phyloP scores from a whole-genome alignment of 2,113 vertebrate species.

The Corvus hawaiiensis region DNA sequence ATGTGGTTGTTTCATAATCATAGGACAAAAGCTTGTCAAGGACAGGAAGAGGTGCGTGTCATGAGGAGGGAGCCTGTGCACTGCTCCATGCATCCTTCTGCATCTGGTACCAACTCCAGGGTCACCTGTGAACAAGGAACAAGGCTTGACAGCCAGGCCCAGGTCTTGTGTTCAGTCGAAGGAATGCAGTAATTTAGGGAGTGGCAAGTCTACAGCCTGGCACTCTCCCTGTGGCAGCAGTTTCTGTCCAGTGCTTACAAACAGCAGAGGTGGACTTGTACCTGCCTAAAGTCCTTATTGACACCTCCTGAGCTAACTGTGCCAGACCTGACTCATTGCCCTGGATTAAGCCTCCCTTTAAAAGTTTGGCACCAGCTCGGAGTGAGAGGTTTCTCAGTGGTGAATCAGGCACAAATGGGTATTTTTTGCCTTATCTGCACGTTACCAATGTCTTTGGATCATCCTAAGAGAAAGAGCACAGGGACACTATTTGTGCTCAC shows the following conservation, averaged over 20 bases:
- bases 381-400: background rate
- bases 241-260: background rate
- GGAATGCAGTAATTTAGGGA: background rate
- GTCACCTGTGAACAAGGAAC: background rate
- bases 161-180: background rate
- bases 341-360: background rate
- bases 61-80: background rate
- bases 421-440: background rate
- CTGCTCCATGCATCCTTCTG: rapidly evolving
- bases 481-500: background rate
- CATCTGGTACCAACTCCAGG: background rate
- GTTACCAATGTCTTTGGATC: background rate
- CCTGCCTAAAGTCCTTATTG: background rate
- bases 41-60: rapidly evolving
- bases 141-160: background rate
- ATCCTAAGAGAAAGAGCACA: background rate
- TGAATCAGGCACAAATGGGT: rapidly evolving
- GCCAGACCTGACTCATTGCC: background rate
- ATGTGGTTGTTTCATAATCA: background rate
- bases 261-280: background rate
- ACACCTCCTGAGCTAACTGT: background rate
- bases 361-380: background rate
- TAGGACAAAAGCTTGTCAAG: background rate
- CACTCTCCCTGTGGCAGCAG: background rate
- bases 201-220: background rate